Percentiles rank a stretch among this genome's conserved stretches.
Evolutionary conservation across 2,797 vertebrate genomes (phyloP).

Genomic region (Falco columbarius): DNA sequence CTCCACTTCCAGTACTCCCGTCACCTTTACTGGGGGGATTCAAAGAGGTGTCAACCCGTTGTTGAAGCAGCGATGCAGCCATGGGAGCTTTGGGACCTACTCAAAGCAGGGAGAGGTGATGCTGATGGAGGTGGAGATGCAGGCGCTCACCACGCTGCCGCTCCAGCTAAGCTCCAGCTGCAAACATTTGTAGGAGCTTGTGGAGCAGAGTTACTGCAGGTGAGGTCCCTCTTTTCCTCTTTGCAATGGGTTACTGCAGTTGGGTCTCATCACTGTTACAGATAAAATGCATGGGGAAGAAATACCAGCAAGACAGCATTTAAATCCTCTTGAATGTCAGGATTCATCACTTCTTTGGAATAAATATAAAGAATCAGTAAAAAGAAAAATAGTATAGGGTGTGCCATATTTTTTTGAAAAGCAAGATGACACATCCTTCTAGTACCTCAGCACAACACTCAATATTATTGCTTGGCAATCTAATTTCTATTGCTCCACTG

Average conservation of each 20-base stretch:
- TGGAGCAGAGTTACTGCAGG: neutral
- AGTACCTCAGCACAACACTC: neutral
- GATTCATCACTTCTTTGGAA: neutral
- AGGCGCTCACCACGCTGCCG: fast-evolving
- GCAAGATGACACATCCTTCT: neutral
- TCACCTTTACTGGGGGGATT: fast-evolving
- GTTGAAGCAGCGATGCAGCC: neutral
- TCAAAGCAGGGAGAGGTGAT: neutral
- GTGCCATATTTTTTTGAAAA: neutral
- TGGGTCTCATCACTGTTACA: neutral
- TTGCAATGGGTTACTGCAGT: neutral
- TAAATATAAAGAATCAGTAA: neutral
- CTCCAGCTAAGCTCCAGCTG: neutral
- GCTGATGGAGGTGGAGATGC: neutral
- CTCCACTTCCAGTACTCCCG: neutral
- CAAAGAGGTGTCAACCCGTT: neutral
- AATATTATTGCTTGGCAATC: neutral
- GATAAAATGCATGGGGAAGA: neutral
- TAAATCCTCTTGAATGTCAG: neutral
- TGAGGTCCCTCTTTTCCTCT: neutral
- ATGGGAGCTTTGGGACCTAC: fast-evolving
- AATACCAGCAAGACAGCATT: neutral
- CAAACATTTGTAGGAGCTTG: neutral
- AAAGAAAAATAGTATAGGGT: neutral
- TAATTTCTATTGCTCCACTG: neutral